phyloP scores from a whole-genome alignment of 2,797 vertebrate species.

The Diplodus puntazzo region DNA sequence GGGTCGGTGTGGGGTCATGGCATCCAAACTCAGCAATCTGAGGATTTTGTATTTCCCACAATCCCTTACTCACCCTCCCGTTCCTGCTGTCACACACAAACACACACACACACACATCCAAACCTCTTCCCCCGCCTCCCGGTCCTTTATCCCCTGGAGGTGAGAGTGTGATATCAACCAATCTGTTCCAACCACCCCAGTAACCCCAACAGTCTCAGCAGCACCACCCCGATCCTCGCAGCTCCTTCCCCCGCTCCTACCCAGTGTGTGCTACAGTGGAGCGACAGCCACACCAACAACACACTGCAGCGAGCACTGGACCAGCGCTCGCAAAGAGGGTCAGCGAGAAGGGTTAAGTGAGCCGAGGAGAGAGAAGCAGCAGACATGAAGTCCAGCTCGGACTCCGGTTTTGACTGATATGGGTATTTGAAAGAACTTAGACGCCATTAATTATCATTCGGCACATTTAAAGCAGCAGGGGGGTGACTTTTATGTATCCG shows the following conservation, averaged over 20 bases:
- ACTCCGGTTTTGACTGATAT: constrained; percentile 3
- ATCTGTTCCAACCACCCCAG: constrained; percentile 71
- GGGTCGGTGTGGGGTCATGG: constrained; percentile 75
- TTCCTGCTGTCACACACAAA: constrained; percentile 47
- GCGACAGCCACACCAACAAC: constrained; percentile 35
- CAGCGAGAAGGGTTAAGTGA: constrained; percentile 64
- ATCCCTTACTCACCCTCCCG: constrained; percentile 52
- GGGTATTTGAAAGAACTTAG: constrained; percentile 19
- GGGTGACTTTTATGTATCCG: constrained; percentile 3
- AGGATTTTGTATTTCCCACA: constrained; percentile 74
- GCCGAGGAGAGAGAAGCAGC: constrained; percentile 27
- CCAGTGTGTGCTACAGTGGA: constrained; percentile 25
- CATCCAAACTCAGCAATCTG: constrained; percentile 70
- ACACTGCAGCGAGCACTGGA: constrained; percentile 38
- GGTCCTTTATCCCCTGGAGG: constrained; percentile 59
- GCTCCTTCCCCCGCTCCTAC: constrained; percentile 33
- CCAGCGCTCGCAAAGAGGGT: constrained; percentile 42
- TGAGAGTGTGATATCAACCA: constrained; percentile 78
- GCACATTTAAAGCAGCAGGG: constrained; percentile 12
- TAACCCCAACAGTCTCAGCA: constrained; percentile 59
- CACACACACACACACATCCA: constrained; percentile 9
- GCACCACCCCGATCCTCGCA: constrained; percentile 38
- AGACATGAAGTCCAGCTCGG: constrained; percentile 22
- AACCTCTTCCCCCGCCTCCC: constrained; percentile 33
- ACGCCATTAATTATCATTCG: constrained; percentile 20